Conservation (phyloP, 2,113 vertebrate species). For the Scomber scombrus region DNA sequence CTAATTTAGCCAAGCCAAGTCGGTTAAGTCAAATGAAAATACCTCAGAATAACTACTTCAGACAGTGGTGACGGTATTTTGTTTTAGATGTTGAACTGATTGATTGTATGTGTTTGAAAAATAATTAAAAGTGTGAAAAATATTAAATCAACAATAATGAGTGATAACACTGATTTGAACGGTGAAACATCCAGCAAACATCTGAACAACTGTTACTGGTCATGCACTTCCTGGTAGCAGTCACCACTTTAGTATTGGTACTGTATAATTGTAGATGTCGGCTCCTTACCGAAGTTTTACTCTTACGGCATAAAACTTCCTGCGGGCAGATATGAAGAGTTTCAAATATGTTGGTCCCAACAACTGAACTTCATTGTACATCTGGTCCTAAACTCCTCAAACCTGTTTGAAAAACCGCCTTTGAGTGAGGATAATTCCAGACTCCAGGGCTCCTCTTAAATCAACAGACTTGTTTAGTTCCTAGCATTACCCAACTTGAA, state of each 20-base stretch:
- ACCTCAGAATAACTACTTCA: too few relatives aligned
- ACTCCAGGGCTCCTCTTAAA: not conserved
- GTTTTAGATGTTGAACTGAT: not conserved
- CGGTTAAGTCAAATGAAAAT: too few relatives aligned
- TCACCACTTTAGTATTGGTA: not conserved
- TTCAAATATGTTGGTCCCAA: not conserved
- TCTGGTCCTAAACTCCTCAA: not conserved
- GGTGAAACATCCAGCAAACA: not conserved
- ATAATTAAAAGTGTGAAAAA: not conserved
- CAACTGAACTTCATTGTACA: not conserved
- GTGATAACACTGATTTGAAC: not conserved
- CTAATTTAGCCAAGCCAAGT: too few relatives aligned
- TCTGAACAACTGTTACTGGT: constrained; percentile 5
- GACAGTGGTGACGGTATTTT: not conserved
- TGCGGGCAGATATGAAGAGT: not conserved
- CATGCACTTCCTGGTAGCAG: constrained; percentile 21
- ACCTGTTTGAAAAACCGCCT: not conserved
- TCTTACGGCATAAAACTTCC: not conserved
- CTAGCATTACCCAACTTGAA: constrained; percentile 1
- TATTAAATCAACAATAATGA: not conserved
- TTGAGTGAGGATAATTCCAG: not conserved
- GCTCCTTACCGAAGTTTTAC: not conserved
- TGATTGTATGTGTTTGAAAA: not conserved
- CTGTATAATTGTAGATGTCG: not conserved
- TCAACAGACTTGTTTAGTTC: not conserved